phyloP scores from a whole-genome alignment of 2,888 invertebrate species.

The Leptothorax acervorum region DNA sequence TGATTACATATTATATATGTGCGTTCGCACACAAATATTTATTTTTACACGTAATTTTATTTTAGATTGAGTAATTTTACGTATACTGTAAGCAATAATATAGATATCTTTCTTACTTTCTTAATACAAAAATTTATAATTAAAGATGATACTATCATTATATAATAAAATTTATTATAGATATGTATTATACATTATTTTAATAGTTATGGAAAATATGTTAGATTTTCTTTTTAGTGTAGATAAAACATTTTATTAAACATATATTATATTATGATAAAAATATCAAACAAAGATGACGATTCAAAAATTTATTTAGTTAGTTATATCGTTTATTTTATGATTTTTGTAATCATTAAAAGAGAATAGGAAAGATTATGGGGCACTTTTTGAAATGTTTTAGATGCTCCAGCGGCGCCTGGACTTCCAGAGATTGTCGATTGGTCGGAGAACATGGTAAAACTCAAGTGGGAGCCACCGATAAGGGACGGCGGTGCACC shows the following conservation, averaged over 20 bases:
- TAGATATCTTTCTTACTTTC: background rate
- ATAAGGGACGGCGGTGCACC: slow-evolving; percentile 97
- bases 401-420: slow-evolving; percentile 93
- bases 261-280: background rate
- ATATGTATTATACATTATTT: background rate
- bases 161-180: slow-evolving; percentile 1
- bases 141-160: background rate
- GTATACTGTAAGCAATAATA: background rate
- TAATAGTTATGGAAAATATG: background rate
- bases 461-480: slow-evolving; percentile 96
- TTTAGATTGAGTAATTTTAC: background rate
- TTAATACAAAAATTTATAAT: background rate
- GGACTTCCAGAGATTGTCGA: slow-evolving; percentile 96
- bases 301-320: background rate
- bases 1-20: background rate
- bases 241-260: background rate
- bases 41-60: slow-evolving; percentile 5
- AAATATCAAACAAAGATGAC: background rate
- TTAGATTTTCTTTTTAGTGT: background rate
- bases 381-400: slow-evolving; percentile 18
- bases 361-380: background rate
- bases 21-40: background rate
- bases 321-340: background rate
- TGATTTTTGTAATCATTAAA: slow-evolving; percentile 4
- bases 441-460: slow-evolving; percentile 96